Evolutionary conservation across 2,888 invertebrate genomes (phyloP).

Genomic region (Machimus rusticus): DNA sequence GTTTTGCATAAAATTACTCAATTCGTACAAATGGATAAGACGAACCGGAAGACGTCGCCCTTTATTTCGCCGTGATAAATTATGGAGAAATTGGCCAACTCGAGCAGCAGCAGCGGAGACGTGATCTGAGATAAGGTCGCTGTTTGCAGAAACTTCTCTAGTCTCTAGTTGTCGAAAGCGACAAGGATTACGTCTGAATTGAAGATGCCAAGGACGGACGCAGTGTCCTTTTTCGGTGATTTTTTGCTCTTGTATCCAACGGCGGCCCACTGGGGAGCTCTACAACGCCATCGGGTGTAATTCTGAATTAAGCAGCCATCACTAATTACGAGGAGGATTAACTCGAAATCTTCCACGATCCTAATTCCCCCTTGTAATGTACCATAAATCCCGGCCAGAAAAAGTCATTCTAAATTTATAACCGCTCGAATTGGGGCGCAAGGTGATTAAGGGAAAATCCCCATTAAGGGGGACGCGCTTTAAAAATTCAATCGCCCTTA

Average conservation of each 20-base stretch:
- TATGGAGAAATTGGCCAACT: neutral
- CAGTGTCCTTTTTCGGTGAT: neutral
- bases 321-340: neutral
- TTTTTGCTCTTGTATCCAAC: neutral
- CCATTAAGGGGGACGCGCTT: neutral
- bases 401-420: constrained; percentile 7
- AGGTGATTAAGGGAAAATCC: neutral
- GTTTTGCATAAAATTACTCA: constrained; percentile 24
- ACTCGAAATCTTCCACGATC: neutral
- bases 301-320: neutral
- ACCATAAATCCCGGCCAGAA: neutral
- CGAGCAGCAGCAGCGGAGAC: neutral
- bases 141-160: neutral
- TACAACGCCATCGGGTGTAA: neutral
- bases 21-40: neutral
- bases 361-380: neutral
- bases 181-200: neutral
- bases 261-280: neutral
- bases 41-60: neutral
- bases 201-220: neutral
- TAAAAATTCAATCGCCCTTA: neutral
- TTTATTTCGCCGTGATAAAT: constrained; percentile 15
- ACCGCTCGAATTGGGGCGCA: neutral
- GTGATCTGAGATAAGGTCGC: constrained; percentile 1
- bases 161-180: neutral